Evolutionary conservation across 2,888 invertebrate species (phyloP).

Genomic region (Digitonthophagus gazella): DNA sequence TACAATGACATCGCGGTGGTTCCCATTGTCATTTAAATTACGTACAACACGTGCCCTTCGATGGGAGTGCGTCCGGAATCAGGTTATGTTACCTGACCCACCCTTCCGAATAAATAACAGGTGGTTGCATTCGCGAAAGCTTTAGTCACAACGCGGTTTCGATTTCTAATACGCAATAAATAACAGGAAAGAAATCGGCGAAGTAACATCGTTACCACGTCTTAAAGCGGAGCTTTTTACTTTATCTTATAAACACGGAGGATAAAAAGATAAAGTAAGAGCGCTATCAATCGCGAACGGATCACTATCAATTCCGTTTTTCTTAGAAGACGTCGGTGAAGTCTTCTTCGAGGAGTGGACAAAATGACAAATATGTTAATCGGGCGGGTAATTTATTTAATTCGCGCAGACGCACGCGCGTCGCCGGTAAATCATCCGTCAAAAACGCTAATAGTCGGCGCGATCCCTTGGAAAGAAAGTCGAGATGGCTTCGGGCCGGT

Average conservation of each 20-base stretch:
- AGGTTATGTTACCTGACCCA: not conserved
- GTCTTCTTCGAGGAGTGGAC: not conserved
- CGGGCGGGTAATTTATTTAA: constrained; percentile 21
- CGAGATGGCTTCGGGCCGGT: not conserved
- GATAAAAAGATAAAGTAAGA: too few species aligned
- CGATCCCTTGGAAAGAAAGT: constrained; percentile 9
- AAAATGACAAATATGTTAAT: constrained; percentile 20
- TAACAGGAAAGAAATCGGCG: not conserved
- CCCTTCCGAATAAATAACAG: not conserved
- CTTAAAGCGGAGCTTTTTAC: too few species aligned
- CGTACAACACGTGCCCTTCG: not conserved
- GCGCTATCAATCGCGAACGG: not conserved
- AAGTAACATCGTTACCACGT: not conserved
- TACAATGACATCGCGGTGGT: not conserved
- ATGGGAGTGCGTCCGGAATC: not conserved
- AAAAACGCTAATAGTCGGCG: constrained; percentile 19
- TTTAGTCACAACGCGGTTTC: not conserved
- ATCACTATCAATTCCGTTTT: constrained; percentile 3
- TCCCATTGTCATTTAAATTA: not conserved
- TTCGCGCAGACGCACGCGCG: constrained; percentile 13
- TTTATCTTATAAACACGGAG: too few species aligned
- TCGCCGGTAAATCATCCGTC: constrained; percentile 20
- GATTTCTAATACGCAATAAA: not conserved
- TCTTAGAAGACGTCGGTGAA: constrained; percentile 3
- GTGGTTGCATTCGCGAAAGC: not conserved